These are phyloP conservation scores for Entomyzon cyanotis DNA, from an alignment of 2,113 vertebrate species.

Conservation along the genomic window DNA sequence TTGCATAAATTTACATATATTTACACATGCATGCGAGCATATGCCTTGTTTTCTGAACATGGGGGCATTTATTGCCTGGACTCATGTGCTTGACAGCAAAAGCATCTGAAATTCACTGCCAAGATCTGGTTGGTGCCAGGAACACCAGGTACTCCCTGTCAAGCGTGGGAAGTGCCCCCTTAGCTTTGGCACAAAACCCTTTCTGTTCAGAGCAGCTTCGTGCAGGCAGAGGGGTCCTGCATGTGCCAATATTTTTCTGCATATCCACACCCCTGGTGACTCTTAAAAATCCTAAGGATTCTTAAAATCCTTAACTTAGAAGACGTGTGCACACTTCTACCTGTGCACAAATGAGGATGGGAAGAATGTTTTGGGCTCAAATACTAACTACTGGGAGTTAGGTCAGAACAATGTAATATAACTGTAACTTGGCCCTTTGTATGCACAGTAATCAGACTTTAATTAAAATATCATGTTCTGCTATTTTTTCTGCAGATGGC, in stretches of 20 bases:
- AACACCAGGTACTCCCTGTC: background rate
- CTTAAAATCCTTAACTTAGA: too few species aligned
- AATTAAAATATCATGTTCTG: constrained; percentile 21
- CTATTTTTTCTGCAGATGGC: background rate
- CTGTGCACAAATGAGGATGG: background rate
- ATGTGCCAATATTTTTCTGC: accelerated
- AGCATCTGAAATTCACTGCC: background rate
- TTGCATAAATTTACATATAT: background rate
- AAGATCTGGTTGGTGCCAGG: background rate
- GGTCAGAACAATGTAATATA: background rate
- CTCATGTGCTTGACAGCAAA: background rate
- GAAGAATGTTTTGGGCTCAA: background rate
- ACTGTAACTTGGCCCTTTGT: background rate
- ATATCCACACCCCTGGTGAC: background rate
- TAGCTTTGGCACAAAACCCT: background rate
- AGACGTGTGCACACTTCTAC: background rate
- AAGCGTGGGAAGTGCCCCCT: too few species aligned
- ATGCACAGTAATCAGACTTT: background rate
- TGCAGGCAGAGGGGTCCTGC: background rate
- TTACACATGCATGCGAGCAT: background rate
- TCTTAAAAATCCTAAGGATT: background rate
- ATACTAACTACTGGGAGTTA: background rate
- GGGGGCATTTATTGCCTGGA: background rate
- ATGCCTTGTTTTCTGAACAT: background rate
- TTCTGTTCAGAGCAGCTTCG: background rate